Evolutionary conservation across 2,888 invertebrate genomes (phyloP).

Genomic region (Lordiphosa fenestrarum): DNA sequence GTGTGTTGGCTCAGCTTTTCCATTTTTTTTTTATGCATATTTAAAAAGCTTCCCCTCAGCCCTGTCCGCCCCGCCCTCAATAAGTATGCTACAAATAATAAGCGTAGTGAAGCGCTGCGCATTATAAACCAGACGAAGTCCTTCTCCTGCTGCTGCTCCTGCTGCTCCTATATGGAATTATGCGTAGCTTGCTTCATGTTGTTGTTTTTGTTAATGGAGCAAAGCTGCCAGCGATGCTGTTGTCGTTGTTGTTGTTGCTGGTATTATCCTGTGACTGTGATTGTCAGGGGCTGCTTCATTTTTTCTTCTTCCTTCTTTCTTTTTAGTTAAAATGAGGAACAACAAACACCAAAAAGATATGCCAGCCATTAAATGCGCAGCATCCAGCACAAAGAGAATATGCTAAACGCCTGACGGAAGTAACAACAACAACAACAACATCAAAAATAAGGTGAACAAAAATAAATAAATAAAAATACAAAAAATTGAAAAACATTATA

Average conservation of each 20-base stretch:
- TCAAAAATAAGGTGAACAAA: conserved; percentile 15
- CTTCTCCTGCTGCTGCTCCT: background rate
- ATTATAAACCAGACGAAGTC: conserved; percentile 55
- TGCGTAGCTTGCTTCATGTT: conserved; percentile 49
- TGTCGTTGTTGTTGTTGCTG: conserved; percentile 25
- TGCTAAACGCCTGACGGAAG: conserved; percentile 62
- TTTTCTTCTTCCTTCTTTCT: conserved; percentile 40
- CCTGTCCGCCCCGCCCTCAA: conserved; percentile 39
- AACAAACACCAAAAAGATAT: conserved; percentile 13
- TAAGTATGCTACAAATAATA: conserved; percentile 74
- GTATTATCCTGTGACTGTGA: conserved; percentile 69
- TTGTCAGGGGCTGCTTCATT: conserved; percentile 52
- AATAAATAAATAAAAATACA: conserved; percentile 1
- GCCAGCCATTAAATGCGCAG: conserved; percentile 38
- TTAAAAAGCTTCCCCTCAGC: conserved; percentile 21
- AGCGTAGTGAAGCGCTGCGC: conserved; percentile 68
- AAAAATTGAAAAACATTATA: background rate
- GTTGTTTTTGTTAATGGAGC: conserved; percentile 70
- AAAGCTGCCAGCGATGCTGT: conserved; percentile 43
- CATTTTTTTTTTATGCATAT: conserved; percentile 36
- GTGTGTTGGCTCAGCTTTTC: conserved; percentile 16
- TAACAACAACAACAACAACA: too few species aligned
- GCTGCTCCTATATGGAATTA: conserved; percentile 60
- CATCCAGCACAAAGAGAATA: conserved; percentile 60
- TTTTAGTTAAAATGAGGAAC: conserved; percentile 5